These are phyloP conservation scores for Parnassius smintheus DNA, from an alignment of 2,888 invertebrate species.

Conservation along the genomic window DNA sequence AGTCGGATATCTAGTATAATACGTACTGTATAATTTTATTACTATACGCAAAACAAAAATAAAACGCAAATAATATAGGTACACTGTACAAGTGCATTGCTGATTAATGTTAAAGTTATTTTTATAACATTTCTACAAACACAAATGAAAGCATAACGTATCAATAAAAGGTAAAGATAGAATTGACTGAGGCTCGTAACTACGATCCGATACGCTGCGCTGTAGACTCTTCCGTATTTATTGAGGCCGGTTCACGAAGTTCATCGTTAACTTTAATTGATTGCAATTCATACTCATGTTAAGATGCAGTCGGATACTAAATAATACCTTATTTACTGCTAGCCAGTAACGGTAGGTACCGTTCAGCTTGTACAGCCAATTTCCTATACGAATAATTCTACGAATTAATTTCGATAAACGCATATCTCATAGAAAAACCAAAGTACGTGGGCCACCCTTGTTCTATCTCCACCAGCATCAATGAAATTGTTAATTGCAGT, in stretches of 20 bases:
- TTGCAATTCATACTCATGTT: conserved; percentile 37
- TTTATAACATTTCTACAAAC: conserved; percentile 6
- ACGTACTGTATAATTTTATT: background rate
- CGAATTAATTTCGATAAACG: too few species aligned
- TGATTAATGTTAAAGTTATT: conserved; percentile 12
- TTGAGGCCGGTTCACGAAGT: conserved; percentile 61
- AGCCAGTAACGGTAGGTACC: background rate
- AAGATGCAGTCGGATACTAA: conserved; percentile 7
- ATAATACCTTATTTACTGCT: conserved; percentile 5
- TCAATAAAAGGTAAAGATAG: conserved; percentile 16
- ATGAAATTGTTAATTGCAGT: too few species aligned
- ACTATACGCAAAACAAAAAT: background rate
- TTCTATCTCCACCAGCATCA: too few species aligned
- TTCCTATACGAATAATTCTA: background rate
- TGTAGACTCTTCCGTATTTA: conserved; percentile 57
- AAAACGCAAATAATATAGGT: background rate
- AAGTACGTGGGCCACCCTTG: too few species aligned
- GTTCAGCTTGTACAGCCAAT: background rate
- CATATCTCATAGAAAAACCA: too few species aligned
- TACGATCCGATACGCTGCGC: conserved; percentile 28
- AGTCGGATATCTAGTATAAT: too few species aligned
- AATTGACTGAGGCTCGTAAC: conserved; percentile 29
- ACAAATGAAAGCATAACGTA: background rate
- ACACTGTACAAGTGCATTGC: too few species aligned
- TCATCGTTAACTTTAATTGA: conserved; percentile 48